Evolutionary conservation across 2,888 invertebrate genomes (phyloP), one percentile per base, ranked within the genome.

Genomic region (Conchocele bisecta): DNA sequence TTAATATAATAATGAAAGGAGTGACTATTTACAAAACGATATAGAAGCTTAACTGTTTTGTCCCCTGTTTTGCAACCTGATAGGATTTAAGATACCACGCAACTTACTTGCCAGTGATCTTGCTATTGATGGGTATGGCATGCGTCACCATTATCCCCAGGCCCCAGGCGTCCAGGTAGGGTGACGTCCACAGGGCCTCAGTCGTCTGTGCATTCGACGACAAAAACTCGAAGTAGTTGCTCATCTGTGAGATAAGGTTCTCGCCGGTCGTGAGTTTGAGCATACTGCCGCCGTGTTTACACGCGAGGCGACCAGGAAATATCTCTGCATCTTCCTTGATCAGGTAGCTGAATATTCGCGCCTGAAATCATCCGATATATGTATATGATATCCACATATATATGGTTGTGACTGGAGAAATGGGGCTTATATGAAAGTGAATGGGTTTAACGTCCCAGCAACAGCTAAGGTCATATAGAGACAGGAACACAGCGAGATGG

Each of bases 71-170:
- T n/a, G n/a, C n/a, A n/a, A n/a, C n/a, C n/a, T n/a, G n/a, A n/a
- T n/a, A n/a, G n/a, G n/a, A n/a, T n/a, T n/a, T n/a, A n/a, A n/a
- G n/a, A n/a, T n/a, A n/a, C n/a, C n/a, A n/a, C n/a, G 15, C 31
- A 17, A 80, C 88, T 79, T 75, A 89, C 88, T 85, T 87, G 48
- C 86, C 86, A 50, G 86, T 86, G 6, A 85, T 77, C 26, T 82
- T 85, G 70, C 91, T 91, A 33, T 89, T 84, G 37, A 90, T 88
- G 9, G 91, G 91, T 42, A 91, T 86, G n/a, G 91, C 89, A 76
- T 91, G 86, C 0, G 91, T 91, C 35, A 91, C 88, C 88, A 91
- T 90, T n/a, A 91, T 82, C 4, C 91, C 91, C n/a, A 91, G 80
- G 1, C 90, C 91, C 85, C 90, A 91, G 13, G 89, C 86, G 79